Evolutionary conservation across 2,113 vertebrate genomes (phyloP), one percentile per base, ranked within the genome.

Genomic region (Myiagra hebetior): DNA sequence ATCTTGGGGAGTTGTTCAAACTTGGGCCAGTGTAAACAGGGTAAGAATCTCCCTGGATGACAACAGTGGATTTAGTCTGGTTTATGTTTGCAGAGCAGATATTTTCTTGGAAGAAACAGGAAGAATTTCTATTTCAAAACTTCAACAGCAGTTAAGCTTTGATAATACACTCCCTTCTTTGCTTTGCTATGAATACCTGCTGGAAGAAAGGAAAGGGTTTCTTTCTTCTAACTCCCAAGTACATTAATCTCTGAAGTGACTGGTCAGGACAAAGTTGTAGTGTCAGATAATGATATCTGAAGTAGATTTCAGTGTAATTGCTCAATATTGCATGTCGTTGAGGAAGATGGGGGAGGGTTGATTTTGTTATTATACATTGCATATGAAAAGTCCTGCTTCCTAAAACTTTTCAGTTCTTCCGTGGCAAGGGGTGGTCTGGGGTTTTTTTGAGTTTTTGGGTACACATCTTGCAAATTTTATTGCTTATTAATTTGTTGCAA

Each of bases 81-180:
- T 37, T 86, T 92, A 33, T 86, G 59, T 88, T 85, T 94, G 31
- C 60, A 86, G 44, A 92, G 44, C 44, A 75, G 31, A 82, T 52
- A 57, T 93, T 91, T 93, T 86, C 79, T 84, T 92, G 60, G 55
- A 75, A 87, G n/a, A 74, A 83, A 60, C 2, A 10, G 31, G 28
- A 56, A 88, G 64, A 93, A 91, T 35, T 88, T 52, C 37, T 88
- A 53, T 92, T 94, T 96, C 64, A 68, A 94, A 94, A 94, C 41
- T 90, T 90, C 42, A 56, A 24, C 23, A 69, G 47, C 67, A 92
- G 64, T 56, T 78, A 78, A 85, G 64, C 60, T 95, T 92, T 86
- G 82, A 72, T 86, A 92, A 75, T 41, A 65, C 19, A 79, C 50
- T 93, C 78, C 78, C n/a, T 89, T 91, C 76, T 92, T 95, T 87